Evolutionary conservation across 2,113 vertebrate species (phyloP).

Genomic region (Nothoprocta pentlandii): DNA sequence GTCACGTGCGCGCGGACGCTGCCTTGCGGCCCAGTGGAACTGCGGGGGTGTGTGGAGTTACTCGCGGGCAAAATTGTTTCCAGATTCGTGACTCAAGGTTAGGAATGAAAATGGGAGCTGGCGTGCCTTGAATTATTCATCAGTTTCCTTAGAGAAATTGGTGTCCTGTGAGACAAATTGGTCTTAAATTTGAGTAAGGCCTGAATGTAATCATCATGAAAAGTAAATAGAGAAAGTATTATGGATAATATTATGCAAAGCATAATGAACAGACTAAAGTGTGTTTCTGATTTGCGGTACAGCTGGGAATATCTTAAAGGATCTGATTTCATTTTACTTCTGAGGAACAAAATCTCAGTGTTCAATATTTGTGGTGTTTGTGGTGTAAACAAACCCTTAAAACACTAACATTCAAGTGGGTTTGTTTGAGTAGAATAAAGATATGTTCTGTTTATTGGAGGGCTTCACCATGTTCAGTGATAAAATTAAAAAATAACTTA

Average conservation of each 20-base stretch:
- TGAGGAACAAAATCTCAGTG: slow-evolving; percentile 4
- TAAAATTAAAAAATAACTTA: slow-evolving; percentile 67
- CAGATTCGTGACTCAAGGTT: neutral
- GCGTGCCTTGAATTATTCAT: neutral
- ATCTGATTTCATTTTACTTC: neutral
- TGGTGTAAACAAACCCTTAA: slow-evolving; percentile 42
- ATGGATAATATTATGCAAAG: neutral
- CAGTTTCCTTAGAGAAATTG: neutral
- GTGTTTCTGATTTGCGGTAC: slow-evolving; percentile 1
- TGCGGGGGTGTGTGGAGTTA: neutral
- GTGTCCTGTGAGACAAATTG: neutral
- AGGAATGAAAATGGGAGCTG: neutral
- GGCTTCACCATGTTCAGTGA: slow-evolving; percentile 42
- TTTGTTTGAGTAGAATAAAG: slow-evolving; percentile 62
- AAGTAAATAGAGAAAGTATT: neutral
- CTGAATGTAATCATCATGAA: neutral
- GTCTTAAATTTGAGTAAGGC: neutral
- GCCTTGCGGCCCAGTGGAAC: neutral
- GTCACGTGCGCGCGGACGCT: accelerated
- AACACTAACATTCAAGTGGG: slow-evolving; percentile 53
- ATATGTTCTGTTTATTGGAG: slow-evolving; percentile 42
- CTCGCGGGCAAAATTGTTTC: accelerated
- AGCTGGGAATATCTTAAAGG: slow-evolving; percentile 13
- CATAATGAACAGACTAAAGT: neutral
- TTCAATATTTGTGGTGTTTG: slow-evolving; percentile 15